Percentiles rank a stretch among this genome's conserved stretches.
Evolutionary conservation across 2,888 invertebrate species (phyloP).

Genomic region (Agrochola macilenta): DNA sequence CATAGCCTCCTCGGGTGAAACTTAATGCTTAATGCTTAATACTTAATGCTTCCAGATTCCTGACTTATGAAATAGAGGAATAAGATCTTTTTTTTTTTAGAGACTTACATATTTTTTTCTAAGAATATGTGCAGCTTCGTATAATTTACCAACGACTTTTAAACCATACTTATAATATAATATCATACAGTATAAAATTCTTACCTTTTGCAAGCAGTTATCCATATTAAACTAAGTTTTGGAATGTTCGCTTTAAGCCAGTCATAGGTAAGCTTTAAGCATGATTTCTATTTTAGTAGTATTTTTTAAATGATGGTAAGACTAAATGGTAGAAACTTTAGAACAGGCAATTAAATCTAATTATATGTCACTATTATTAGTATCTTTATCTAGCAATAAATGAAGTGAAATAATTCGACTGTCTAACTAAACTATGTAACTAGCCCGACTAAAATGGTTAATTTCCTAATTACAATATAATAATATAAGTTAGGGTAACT

Average conservation of each 20-base stretch:
- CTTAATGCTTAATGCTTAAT: too few relatives aligned
- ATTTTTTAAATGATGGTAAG: slow-evolving; percentile 49
- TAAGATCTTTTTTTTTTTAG: too few relatives aligned
- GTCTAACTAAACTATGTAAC: background rate
- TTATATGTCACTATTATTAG: slow-evolving; percentile 25
- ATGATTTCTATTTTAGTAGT: slow-evolving; percentile 74
- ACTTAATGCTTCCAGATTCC: too few relatives aligned
- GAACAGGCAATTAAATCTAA: slow-evolving; percentile 31
- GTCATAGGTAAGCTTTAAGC: slow-evolving; percentile 76
- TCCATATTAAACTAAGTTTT: slow-evolving; percentile 57
- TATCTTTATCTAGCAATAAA: slow-evolving; percentile 11
- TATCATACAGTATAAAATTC: slow-evolving; percentile 56
- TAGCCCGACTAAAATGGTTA: background rate
- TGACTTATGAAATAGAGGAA: background rate
- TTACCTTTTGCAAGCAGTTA: slow-evolving; percentile 73
- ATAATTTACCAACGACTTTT: slow-evolving; percentile 12
- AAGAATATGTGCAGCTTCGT: background rate
- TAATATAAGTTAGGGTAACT: background rate
- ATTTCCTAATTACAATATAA: background rate
- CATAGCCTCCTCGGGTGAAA: background rate
- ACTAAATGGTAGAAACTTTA: slow-evolving; percentile 45
- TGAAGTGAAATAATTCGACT: background rate
- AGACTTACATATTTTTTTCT: background rate
- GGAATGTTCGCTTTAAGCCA: slow-evolving; percentile 69
- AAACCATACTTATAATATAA: slow-evolving; percentile 22